phyloP scores from a whole-genome alignment of 2,113 vertebrate genomes.

The Cynopterus brachyotis region DNA sequence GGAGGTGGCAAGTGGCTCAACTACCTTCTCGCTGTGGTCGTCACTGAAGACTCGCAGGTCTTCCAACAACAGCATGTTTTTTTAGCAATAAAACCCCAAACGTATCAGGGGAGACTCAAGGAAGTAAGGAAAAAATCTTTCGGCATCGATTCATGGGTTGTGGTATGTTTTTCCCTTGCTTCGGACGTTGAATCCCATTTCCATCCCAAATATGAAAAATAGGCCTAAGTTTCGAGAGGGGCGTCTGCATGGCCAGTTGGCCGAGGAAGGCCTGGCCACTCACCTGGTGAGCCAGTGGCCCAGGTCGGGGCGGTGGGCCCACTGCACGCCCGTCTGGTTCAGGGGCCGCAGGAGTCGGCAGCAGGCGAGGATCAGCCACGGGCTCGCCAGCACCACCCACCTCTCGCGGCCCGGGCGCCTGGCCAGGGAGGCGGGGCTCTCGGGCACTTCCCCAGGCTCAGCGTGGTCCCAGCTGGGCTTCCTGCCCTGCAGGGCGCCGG shows the following conservation, averaged over 20 bases:
- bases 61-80: neutral
- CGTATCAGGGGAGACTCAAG: neutral
- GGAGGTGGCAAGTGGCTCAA: neutral
- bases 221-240: neutral
- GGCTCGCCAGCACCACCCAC: conserved; percentile 91
- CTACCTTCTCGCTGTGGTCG: neutral
- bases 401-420: conserved; percentile 77
- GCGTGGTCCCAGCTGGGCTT: neutral
- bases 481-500: neutral
- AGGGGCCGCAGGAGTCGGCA: conserved; percentile 94
- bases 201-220: neutral
- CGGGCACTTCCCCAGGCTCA: conserved; percentile 34
- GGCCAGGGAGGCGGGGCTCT: neutral
- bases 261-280: neutral
- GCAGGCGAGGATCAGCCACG: conserved; percentile 89
- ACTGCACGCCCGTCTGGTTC: conserved; percentile 97
- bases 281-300: conserved; percentile 97
- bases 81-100: neutral
- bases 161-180: neutral
- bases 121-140: no score
- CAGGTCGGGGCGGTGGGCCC: conserved; percentile 94
- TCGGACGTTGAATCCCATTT: neutral
- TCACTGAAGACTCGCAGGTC: neutral
- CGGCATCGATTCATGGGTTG: no score
- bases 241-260: neutral